These are phyloP conservation scores for Caenorhabditis zanzibari DNA, from an alignment of 2,888 invertebrate species.

Conservation along the genomic window DNA sequence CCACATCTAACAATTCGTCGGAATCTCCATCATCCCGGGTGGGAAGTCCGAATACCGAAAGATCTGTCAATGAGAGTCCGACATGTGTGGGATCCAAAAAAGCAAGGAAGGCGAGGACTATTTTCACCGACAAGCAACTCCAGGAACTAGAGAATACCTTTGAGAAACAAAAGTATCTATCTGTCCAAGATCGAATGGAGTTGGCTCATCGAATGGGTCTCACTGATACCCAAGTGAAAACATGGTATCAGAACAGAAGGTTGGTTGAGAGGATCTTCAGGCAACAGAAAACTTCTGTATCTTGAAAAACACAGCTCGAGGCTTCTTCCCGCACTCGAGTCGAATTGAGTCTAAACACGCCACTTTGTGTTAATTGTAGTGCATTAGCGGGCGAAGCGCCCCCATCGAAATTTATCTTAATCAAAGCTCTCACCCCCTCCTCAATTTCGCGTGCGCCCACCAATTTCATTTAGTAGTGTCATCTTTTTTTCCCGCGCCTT, in stretches of 20 bases:
- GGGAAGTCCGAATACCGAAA: conserved; percentile 46
- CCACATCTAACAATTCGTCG: conserved; percentile 59
- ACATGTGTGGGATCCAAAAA: conserved; percentile 78
- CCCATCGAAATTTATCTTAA: conserved; percentile 71
- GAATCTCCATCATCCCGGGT: conserved; percentile 56
- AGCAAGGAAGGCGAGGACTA: conserved; percentile 85
- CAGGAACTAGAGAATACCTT: conserved; percentile 83
- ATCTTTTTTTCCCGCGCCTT: conserved; percentile 63
- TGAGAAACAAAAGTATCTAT: conserved; percentile 82
- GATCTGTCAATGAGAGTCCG: conserved; percentile 61
- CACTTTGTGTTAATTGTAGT: conserved; percentile 72
- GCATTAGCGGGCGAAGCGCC: conserved; percentile 64
- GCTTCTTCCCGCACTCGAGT: conserved; percentile 41
- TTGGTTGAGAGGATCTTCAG: conserved; percentile 17
- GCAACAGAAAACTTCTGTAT: background rate
- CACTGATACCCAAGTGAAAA: conserved; percentile 99
- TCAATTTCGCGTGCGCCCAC: conserved; percentile 59
- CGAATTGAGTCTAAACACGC: conserved; percentile 71
- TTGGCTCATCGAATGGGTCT: conserved; percentile 93
- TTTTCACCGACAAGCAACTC: conserved; percentile 93
- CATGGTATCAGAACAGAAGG: conserved; percentile 99
- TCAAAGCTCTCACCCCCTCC: conserved; percentile 65
- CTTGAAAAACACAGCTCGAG: conserved; percentile 47
- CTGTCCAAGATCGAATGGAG: conserved; percentile 91
- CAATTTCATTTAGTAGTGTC: conserved; percentile 66